Evolutionary conservation across 2,113 vertebrate species (phyloP), one percentile per base, ranked within the genome.

Genomic region (Ornithorhynchus anatinus): DNA sequence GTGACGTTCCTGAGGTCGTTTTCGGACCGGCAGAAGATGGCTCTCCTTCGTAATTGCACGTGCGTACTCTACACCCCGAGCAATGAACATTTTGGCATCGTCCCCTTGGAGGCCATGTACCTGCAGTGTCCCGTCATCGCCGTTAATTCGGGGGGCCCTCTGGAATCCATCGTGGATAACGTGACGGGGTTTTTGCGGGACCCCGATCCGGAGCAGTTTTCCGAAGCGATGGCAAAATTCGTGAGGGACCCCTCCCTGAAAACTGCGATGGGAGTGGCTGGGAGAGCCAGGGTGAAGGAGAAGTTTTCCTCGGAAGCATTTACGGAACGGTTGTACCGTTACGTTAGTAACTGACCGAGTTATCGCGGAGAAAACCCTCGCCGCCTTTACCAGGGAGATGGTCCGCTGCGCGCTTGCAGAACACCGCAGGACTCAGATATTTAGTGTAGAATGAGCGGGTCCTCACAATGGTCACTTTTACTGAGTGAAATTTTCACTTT

Each of bases 31-130:
- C 91, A 96, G 86, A 99, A 99, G 80, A 89, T 96, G 53, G 92
- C 93, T 2, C 94, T 99, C 72, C 92, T 97, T 32, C 91, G 45
- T 4, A 89, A 86, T 56, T 93, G 93, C 56, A 38, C 89, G 0
- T 96, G 95, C 7, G 96, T 99, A 63, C 93, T 99, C 19, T 99
- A 99, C 76, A 99, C 98, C 14, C 98, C 98, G 1, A 96, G 95
- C 89, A 94, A 95, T 39, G 98, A 99, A 78, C 98, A 99, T 80
- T 99, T 99, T 25, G 98, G 98, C 70, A 98, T 99, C 8, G 98
- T 99, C 51, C 98, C 98, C 1, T 67, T 99, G 25, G 98, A 99
- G 72, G 96, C 98, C 75, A 99, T 99, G 98, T 99, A 98, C 72
- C 95, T 95, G 89, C 89, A 87, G 58, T 96, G 96, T 77, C 98